Base-by-base conservation (phyloP, 1,140 invertebrate genomes). In the Eciton burchellii region DNA sequence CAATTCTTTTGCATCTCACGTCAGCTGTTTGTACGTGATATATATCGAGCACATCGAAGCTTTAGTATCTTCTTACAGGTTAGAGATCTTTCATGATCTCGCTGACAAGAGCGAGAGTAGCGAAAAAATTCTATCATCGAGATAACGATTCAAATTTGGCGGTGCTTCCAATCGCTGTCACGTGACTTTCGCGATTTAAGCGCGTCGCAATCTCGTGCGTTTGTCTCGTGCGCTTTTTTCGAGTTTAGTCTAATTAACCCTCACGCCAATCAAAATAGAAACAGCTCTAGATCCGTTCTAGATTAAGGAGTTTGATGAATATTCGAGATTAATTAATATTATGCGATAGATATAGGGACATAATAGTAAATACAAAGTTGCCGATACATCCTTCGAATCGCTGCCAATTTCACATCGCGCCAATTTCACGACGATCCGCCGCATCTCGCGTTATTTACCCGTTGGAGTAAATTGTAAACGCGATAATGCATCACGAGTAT, bases 91-190 rank as follows among this genome's bases (percentile, higher is more conserved):
- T 45, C 11, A n/a, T n/a, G n/a, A n/a, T n/a, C n/a, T n/a, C n/a
- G n/a, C n/a, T 21, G 26, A n/a, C 56, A 12, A 19, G 68, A 70
- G 63, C 68, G 68, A n/a, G 35, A 45, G 41, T 79, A 70, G 49
- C 29, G n/a, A 16, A 57, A 35, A 35, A 35, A 35, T 35, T 35
- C 35, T 35, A 35, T 2, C 6, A 35, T 35, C 35, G 6, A 35
- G 2, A 6, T 35, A 6, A 35, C 6, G 6, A 35, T 35, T 35
- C 6, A 6, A 35, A 35, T 35, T 35, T 35, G 35, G 35, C 35
- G 6, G 6, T 35, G 35, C 35, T 35, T 35, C n/a, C 6, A 35
- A 35, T 35, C 6, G 35, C 6, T 35, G 6, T 35, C 35, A 35
- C 35, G 35, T 35, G 35, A 35, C 6, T 35, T 35, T 35, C 6